Percentiles rank a stretch among this genome's conserved stretches.
These are phyloP conservation scores for Styela clava DNA, from an alignment of 23 tunicate genomes.

Conservation along the genomic window DNA sequence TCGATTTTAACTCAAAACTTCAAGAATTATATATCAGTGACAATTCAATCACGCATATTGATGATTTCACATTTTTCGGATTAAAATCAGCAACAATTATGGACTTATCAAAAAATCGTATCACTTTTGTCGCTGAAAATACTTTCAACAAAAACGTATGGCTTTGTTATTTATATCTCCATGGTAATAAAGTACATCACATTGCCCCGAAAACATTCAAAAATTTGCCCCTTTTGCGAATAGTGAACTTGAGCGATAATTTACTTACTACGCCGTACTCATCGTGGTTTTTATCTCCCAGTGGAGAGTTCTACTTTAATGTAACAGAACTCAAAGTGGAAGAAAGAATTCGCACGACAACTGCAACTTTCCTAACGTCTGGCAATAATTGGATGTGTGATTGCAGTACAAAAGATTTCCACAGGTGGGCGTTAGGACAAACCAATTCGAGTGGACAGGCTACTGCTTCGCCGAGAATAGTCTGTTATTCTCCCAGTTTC, in stretches of 20 bases:
- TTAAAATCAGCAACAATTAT: background rate
- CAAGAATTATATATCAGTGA: background rate
- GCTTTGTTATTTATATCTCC: background rate
- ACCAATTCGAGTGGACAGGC: background rate
- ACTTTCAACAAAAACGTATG: background rate
- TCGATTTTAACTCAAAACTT: background rate
- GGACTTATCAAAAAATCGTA: background rate
- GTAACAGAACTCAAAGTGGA: background rate
- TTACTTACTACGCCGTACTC: background rate
- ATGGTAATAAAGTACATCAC: background rate
- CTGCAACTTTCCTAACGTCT: background rate
- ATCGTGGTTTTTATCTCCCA: background rate
- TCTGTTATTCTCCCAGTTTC: background rate
- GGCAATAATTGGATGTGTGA: slow-evolving; percentile 7
- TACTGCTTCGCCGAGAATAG: no score
- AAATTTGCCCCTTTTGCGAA: background rate
- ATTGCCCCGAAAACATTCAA: background rate
- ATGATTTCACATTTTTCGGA: background rate
- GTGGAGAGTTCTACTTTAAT: slow-evolving; percentile 5
- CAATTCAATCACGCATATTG: background rate
- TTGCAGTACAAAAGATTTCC: background rate
- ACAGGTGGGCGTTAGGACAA: background rate
- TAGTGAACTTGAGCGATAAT: slow-evolving; percentile 2
- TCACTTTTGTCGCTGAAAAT: background rate
- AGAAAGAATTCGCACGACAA: background rate